phyloP scores from a whole-genome alignment of 2,797 vertebrate genomes.

The Lepilemur ruficaudatus region DNA sequence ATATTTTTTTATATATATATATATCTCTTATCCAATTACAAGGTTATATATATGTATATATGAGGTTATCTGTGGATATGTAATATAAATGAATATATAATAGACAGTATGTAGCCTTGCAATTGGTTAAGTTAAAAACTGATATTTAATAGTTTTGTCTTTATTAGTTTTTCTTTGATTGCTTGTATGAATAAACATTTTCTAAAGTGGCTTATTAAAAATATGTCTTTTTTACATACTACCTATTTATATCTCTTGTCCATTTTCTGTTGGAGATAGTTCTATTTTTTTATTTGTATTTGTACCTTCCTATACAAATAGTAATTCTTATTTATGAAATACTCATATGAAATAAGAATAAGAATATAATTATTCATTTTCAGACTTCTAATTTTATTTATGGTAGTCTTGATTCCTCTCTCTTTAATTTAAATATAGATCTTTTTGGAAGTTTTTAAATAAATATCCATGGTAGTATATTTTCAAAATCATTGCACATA shows the following conservation, averaged over 20 bases:
- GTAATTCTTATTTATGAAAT: background rate
- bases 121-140: background rate
- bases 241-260: background rate
- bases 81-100: background rate
- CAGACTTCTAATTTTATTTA: background rate
- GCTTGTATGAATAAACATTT: background rate
- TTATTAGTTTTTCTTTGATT: background rate
- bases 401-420: background rate
- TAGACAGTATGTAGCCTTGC: background rate
- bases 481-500: background rate
- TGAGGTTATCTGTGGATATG: background rate
- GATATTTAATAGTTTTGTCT: background rate
- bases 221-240: background rate
- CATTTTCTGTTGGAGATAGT: background rate
- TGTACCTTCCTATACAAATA: background rate
- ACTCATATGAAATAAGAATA: background rate
- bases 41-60: background rate
- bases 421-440: constrained; percentile 9
- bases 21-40: background rate
- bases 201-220: constrained; percentile 14
- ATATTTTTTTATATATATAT: background rate
- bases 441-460: background rate
- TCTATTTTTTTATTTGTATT: background rate
- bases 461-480: background rate
- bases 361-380: background rate